Conservation (phyloP, 2,888 invertebrate genomes). For the Stratiomys singularior region DNA sequence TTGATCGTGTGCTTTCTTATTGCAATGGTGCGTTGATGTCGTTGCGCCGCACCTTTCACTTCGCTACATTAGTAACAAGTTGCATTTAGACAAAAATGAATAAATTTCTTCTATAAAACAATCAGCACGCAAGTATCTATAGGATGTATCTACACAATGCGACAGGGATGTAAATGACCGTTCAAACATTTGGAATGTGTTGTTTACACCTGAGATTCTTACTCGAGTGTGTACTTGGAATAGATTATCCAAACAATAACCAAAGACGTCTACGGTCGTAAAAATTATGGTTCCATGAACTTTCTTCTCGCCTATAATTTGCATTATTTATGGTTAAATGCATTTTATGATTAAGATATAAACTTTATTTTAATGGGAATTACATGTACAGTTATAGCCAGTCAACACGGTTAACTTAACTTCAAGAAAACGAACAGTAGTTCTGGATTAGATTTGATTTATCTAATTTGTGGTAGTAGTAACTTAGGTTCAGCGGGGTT, state of each 20-base stretch:
- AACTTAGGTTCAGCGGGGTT: too few relatives aligned
- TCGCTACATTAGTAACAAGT: background rate
- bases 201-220: background rate
- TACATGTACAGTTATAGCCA: background rate
- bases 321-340: conserved; percentile 20
- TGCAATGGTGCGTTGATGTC: background rate
- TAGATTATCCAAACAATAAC: too few relatives aligned
- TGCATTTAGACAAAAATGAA: too few relatives aligned
- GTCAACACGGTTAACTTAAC: background rate
- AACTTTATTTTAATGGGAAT: background rate
- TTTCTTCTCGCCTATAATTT: conserved; percentile 5
- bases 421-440: background rate
- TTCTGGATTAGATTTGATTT: background rate
- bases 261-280: too few relatives aligned
- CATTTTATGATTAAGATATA: conserved; percentile 12
- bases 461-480: too few relatives aligned
- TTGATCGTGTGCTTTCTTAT: conserved; percentile 13
- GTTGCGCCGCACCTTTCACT: conserved; percentile 40
- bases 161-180: too few relatives aligned
- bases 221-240: too few relatives aligned
- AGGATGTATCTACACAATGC: too few relatives aligned
- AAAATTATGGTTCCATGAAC: too few relatives aligned
- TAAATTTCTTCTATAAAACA: too few relatives aligned
- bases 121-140: too few relatives aligned
- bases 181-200: conserved; percentile 1